A percentile compares a stretch with the other conserved stretches of the same genome.
Conservation (phyloP, 2,113 vertebrate genomes). For the Cygnus atratus region DNA sequence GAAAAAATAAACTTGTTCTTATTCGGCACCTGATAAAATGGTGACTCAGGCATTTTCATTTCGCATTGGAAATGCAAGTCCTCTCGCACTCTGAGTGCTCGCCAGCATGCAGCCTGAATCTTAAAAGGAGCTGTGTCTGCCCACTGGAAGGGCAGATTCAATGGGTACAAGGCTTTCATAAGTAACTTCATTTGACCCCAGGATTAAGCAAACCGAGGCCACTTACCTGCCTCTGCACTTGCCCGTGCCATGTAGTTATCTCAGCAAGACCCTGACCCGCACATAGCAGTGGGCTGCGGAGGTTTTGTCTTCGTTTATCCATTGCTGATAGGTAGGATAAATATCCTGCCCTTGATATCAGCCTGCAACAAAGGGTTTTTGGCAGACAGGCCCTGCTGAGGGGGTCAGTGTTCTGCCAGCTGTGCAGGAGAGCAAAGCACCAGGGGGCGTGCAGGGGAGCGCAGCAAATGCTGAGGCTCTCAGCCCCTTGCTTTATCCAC, state of each 20-base stretch:
- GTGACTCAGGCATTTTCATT: conserved; percentile 48
- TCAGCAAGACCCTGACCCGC: neutral
- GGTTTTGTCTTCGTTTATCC: neutral
- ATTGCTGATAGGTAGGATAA: neutral
- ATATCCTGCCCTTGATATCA: neutral
- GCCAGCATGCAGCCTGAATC: neutral
- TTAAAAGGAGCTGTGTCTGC: conserved; percentile 14
- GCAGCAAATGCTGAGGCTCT: neutral
- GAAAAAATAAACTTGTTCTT: conserved; percentile 39
- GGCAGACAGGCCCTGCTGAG: neutral
- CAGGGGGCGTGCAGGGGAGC: neutral
- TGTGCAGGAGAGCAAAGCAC: neutral
- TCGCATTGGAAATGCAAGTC: conserved; percentile 52
- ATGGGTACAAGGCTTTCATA: neutral
- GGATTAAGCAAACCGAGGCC: neutral
- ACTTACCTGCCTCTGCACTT: neutral
- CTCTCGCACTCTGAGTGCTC: neutral
- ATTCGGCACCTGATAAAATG: conserved; percentile 51
- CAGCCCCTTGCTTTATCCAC: neutral
- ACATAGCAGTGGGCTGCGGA: neutral
- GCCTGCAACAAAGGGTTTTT: neutral
- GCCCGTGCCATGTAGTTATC: neutral
- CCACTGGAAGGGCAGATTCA: neutral
- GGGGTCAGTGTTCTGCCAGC: neutral
- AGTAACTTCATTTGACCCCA: neutral